Percentiles rank a stretch among this genome's conserved stretches.
Evolutionary conservation across 2,797 vertebrate species (phyloP).

Genomic region (Bucorvus abyssinicus): DNA sequence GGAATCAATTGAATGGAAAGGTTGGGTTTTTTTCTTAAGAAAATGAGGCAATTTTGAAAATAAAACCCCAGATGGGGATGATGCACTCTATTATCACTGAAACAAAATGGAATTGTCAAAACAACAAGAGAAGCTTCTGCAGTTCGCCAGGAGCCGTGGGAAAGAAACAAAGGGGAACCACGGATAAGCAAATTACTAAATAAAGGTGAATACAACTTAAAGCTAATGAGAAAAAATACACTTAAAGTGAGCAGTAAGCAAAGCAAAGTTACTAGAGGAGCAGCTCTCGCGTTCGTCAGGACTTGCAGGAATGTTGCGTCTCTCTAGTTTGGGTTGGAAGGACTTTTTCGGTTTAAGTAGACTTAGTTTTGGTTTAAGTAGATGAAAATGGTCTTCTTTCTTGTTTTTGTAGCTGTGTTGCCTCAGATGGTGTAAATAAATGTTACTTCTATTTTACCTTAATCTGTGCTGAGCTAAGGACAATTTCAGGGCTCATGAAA

Average conservation of each 20-base stretch:
- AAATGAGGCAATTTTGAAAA: background rate
- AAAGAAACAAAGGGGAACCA: background rate
- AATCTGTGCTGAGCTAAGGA: background rate
- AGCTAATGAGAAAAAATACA: background rate
- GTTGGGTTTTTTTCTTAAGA: background rate
- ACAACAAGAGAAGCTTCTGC: background rate
- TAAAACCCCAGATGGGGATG: background rate
- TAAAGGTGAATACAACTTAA: background rate
- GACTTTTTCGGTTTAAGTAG: background rate
- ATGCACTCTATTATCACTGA: background rate
- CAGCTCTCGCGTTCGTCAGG: background rate
- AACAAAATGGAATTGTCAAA: background rate
- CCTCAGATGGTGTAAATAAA: background rate
- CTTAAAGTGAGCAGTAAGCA: background rate
- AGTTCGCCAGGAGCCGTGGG: background rate
- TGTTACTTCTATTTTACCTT: background rate
- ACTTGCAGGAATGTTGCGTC: background rate
- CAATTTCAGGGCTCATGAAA: background rate
- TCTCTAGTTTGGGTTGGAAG: background rate
- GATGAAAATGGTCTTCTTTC: background rate
- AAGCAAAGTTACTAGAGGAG: background rate
- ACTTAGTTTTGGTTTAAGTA: background rate
- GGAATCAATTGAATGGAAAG: background rate
- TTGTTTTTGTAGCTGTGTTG: background rate
- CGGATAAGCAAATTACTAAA: background rate